Conservation (phyloP, 2,888 invertebrate genomes). For the Eupithecia vulgata region DNA sequence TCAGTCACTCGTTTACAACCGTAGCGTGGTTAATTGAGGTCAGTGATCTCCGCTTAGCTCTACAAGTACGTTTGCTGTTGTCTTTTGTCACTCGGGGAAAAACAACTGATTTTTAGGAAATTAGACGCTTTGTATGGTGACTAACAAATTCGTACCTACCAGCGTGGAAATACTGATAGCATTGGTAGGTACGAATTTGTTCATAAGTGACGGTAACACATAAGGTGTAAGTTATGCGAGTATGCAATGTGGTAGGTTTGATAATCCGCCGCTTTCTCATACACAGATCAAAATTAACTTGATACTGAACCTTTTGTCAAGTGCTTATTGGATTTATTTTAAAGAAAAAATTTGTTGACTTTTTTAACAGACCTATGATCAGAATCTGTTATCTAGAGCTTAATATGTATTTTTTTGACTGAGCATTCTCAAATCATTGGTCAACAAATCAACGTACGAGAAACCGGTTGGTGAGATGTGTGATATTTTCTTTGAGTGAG, state of each 20-base stretch:
- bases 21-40: constrained; percentile 13
- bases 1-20: constrained; percentile 21
- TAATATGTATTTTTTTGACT: background rate
- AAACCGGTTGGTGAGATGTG: background rate
- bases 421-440: background rate
- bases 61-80: background rate
- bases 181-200: background rate
- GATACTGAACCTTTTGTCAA: background rate
- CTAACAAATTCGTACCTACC: no score
- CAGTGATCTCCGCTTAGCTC: background rate
- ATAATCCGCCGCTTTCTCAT: no score
- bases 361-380: background rate
- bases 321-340: background rate
- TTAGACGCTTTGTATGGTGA: background rate
- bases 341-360: background rate
- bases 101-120: background rate
- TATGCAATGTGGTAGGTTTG: no score
- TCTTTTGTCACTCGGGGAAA: background rate
- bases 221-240: background rate
- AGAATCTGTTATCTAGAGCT: no score
- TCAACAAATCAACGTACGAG: background rate
- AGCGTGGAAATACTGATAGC: background rate
- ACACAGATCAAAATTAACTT: background rate
- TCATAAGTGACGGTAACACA: background rate
- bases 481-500: background rate